Percentiles rank a stretch among this genome's conserved stretches.
These are phyloP conservation scores for Sisor rabdophorus DNA, from an alignment of 2,113 vertebrate species.

Conservation along the genomic window DNA sequence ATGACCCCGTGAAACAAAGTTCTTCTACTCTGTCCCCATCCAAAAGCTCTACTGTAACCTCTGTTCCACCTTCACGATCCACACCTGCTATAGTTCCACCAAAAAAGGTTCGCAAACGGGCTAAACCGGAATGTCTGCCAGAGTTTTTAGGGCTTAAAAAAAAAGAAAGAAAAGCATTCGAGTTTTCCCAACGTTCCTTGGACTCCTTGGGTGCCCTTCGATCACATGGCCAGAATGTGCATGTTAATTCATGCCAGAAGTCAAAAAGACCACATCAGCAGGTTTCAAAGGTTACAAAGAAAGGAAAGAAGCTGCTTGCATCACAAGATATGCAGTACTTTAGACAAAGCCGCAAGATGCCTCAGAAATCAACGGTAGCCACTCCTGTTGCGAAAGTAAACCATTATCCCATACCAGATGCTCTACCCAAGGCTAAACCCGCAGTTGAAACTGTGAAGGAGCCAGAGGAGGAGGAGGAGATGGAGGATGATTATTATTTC, in stretches of 20 bases:
- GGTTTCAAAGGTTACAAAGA: conserved; percentile 51
- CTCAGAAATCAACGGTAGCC: background rate
- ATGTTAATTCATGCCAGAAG: conserved; percentile 48
- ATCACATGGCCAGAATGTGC: conserved; percentile 66
- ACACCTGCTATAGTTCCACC: conserved; percentile 71
- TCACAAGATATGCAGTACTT: conserved; percentile 69
- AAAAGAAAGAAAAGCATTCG: conserved; percentile 65
- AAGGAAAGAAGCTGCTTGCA: conserved; percentile 63
- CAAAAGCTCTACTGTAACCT: background rate
- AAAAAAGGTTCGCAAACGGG: conserved; percentile 63
- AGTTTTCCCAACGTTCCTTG: conserved; percentile 72
- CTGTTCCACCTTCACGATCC: background rate
- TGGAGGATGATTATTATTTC: background rate
- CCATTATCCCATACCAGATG: background rate
- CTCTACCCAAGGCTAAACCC: background rate
- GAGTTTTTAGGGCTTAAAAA: conserved; percentile 79
- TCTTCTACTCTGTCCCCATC: conserved; percentile 7
- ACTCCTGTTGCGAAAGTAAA: background rate
- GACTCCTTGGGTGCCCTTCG: conserved; percentile 63
- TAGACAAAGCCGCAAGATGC: conserved; percentile 55
- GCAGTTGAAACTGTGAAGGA: background rate
- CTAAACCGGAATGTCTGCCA: conserved; percentile 59
- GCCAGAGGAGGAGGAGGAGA: background rate
- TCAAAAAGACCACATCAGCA: conserved; percentile 41
- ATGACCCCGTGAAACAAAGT: background rate